Conservation (phyloP, 2,888 invertebrate genomes). For the Patella caerulea region DNA sequence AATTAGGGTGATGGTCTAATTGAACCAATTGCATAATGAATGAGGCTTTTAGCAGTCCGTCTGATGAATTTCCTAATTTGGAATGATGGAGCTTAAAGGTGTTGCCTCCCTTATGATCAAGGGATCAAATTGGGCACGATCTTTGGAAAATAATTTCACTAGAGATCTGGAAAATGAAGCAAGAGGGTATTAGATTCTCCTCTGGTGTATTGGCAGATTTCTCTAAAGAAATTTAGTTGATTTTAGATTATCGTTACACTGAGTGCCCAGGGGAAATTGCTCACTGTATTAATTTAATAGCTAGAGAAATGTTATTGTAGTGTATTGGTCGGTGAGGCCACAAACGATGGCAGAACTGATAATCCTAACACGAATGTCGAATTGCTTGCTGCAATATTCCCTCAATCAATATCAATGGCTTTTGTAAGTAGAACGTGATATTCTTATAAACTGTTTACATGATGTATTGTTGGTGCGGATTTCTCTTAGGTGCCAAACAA, state of each 20-base stretch:
- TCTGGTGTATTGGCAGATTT: conserved; percentile 6
- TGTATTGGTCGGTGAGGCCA: background rate
- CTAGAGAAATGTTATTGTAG: conserved; percentile 5
- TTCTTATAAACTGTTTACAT: too few species aligned
- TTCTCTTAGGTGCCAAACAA: too few species aligned
- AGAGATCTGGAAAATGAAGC: background rate
- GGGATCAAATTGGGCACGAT: background rate
- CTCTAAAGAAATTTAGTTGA: conserved; percentile 1
- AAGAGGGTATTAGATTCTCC: conserved; percentile 1
- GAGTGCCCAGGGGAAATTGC: background rate
- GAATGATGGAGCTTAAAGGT: conserved; percentile 1
- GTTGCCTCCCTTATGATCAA: background rate
- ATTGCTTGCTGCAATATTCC: too few species aligned
- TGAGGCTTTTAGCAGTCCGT: background rate
- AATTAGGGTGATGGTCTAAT: background rate
- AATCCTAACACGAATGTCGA: background rate
- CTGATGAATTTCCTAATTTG: conserved; percentile 2
- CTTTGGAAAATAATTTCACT: background rate
- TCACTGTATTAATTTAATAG: background rate
- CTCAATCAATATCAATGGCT: too few species aligned
- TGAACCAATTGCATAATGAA: conserved; percentile 1
- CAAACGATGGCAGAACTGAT: background rate
- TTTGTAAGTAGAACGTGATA: too few species aligned
- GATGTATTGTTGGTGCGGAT: too few species aligned
- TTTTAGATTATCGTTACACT: background rate